Percentiles rank a stretch among this genome's conserved stretches.
phyloP scores from a whole-genome alignment of 2,888 invertebrate species.

The Noctua janthina region DNA sequence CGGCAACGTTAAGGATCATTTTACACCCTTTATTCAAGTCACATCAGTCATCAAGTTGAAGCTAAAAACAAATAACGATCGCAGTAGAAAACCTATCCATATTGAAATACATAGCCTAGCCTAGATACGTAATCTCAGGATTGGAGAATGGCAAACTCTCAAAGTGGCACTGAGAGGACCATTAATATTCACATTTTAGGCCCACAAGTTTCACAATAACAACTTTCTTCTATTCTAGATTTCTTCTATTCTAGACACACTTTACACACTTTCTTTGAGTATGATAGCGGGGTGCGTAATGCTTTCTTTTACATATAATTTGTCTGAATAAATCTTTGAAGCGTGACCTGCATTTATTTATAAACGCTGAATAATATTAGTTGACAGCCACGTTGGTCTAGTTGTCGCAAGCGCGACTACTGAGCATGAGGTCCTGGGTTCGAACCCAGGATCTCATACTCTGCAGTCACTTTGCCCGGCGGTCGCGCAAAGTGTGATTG shows the following conservation, averaged over 20 bases:
- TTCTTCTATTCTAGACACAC: slow-evolving; percentile 33
- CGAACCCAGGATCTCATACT: too few species aligned
- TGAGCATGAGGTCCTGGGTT: too few species aligned
- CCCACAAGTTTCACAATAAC: slow-evolving; percentile 46
- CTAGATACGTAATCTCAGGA: slow-evolving; percentile 32
- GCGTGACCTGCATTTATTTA: slow-evolving; percentile 15
- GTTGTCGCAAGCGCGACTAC: too few species aligned
- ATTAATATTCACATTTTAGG: slow-evolving; percentile 58
- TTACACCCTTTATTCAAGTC: too few species aligned
- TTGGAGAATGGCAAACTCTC: slow-evolving; percentile 27
- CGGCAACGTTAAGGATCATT: too few species aligned
- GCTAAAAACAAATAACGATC: slow-evolving; percentile 3
- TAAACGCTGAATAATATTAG: not conserved
- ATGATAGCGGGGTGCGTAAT: slow-evolving; percentile 26
- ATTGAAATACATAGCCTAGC: slow-evolving; percentile 40
- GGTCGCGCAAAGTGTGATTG: too few species aligned
- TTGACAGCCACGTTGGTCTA: too few species aligned
- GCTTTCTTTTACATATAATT: slow-evolving; percentile 42
- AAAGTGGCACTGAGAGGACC: slow-evolving; percentile 29
- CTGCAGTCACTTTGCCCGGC: too few species aligned
- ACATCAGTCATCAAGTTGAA: not conserved
- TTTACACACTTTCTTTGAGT: slow-evolving; percentile 33
- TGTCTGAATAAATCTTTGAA: slow-evolving; percentile 29
- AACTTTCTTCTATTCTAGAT: slow-evolving; percentile 39
- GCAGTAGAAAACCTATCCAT: not conserved